Evolutionary conservation across 2,113 vertebrate genomes (phyloP), one percentile per base, ranked within the genome.

Genomic region (Alectura lathami): DNA sequence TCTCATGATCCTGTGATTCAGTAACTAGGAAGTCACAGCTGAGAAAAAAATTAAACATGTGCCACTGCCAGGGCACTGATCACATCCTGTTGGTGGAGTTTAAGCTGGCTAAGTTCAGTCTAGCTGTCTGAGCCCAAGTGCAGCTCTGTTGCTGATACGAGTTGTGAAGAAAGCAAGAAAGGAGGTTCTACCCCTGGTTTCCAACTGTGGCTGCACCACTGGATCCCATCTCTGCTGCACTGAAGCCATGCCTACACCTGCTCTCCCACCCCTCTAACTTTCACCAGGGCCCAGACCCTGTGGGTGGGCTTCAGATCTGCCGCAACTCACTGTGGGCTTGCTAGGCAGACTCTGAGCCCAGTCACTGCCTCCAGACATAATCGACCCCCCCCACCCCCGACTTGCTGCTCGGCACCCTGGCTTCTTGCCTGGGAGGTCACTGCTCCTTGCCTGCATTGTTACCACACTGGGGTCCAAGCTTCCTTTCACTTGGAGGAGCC

Each of bases 221-320:
- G n/a, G 6, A 22, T 89, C 9, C 5, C 24, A 40, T 43, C 29
- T 29, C 36, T 82, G 54, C n/a, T 5, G 1, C 45, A 47, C 5
- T 0, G 0, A 6, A 8, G 11, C 48, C 40, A 4, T 22, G 15
- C 12, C 32, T 17, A 11, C 4, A 1, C 16, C 24, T 34, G 14
- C 23, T 78, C 26, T 69, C 22, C 22, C 45, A 64, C 8, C 36
- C 47, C 5, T 22, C 40, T 9, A 4, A 5, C 17, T 72, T n/a
- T 20, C 17, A 57, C 27, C 16, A 21, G 10, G 13, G 32, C 16
- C 53, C 27, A 59, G 53, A 87, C 8, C 32, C 64, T 6, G 38
- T 45, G 24, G 23, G 18, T 77, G 2, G 2, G 27, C 48, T 83
- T 73, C 86, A 84, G 27, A 43, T 13, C 24, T 32, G 15, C 7